These are phyloP conservation scores for Fopius arisanus DNA, from an alignment of 1,140 invertebrate genomes.

Conservation along the genomic window DNA sequence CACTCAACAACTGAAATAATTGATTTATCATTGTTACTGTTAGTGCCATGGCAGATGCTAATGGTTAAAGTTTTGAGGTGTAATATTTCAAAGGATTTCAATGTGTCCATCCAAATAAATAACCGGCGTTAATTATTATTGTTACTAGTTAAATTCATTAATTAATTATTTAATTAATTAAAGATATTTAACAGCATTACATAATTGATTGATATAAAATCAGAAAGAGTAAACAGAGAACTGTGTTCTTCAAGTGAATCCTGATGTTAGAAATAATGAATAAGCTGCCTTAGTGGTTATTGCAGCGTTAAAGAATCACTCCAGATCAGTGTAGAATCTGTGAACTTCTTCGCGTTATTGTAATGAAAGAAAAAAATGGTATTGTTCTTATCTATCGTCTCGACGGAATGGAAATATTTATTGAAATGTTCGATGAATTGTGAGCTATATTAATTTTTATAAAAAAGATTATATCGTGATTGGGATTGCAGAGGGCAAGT, in stretches of 20 bases:
- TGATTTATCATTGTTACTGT: neutral
- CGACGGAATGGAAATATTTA: conserved; percentile 19
- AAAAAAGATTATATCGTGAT: neutral
- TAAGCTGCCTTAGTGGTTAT: neutral
- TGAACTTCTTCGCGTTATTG: neutral
- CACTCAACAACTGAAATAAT: neutral
- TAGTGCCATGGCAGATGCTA: neutral
- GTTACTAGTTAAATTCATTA: neutral
- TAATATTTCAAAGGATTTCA: neutral
- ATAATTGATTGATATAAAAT: neutral
- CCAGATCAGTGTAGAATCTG: neutral
- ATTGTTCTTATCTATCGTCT: neutral
- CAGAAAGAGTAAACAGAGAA: neutral
- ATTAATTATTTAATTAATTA: neutral
- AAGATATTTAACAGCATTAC: neutral
- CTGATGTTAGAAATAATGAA: neutral
- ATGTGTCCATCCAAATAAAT: neutral
- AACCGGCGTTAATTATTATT: neutral
- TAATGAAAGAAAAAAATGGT: neutral
- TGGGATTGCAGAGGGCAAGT: neutral
- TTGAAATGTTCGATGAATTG: conserved; percentile 17
- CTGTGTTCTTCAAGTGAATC: neutral
- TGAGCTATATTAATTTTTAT: conserved; percentile 30
- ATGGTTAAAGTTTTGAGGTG: neutral
- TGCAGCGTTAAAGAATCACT: neutral